Evolutionary conservation across 2,797 vertebrate species (phyloP).

Genomic region (Oreochromis grahami): DNA sequence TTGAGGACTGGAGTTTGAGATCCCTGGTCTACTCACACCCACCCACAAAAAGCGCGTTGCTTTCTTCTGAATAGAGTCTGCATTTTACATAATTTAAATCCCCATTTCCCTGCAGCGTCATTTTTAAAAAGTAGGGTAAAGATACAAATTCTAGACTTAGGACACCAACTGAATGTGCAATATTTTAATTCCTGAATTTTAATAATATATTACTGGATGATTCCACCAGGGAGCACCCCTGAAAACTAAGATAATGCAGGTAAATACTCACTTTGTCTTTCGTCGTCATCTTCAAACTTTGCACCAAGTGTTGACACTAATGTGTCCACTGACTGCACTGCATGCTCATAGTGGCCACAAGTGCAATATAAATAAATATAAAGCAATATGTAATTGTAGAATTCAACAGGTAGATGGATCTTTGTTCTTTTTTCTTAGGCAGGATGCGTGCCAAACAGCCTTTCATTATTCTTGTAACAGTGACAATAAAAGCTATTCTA

Average conservation of each 20-base stretch:
- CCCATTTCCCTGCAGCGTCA: rapidly evolving
- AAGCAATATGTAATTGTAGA: background rate
- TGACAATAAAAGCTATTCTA: background rate
- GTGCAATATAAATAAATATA: background rate
- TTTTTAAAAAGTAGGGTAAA: background rate
- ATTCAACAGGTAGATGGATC: background rate
- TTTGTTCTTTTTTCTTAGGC: background rate
- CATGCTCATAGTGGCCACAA: background rate
- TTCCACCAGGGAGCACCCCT: rapidly evolving
- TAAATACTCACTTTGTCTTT: background rate
- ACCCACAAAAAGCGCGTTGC: background rate
- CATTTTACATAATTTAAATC: background rate
- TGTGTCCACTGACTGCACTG: background rate
- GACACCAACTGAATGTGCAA: background rate
- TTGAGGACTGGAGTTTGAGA: background rate
- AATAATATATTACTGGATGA: background rate
- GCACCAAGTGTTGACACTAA: background rate
- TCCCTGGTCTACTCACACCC: rapidly evolving
- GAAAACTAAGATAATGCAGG: background rate
- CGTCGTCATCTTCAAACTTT: rapidly evolving
- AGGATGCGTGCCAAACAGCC: rapidly evolving
- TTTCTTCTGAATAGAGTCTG: background rate
- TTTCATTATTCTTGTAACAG: background rate
- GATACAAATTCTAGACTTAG: background rate
- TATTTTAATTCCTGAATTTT: background rate